Evolutionary conservation across 2,113 vertebrate species (phyloP), one percentile per base, ranked within the genome.

Genomic region (Coturnix japonica): DNA sequence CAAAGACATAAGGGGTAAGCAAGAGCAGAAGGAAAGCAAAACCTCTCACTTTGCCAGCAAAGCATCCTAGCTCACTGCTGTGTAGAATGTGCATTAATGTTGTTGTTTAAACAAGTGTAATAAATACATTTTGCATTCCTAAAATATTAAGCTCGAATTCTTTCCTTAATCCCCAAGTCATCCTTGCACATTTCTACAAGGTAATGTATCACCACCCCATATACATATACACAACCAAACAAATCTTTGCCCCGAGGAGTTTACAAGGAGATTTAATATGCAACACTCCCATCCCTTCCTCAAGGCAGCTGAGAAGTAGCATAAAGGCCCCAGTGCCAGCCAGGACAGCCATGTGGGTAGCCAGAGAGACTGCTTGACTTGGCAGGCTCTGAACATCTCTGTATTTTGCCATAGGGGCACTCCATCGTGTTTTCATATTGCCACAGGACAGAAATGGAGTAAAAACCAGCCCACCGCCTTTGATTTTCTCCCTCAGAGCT

Each of bases 111-210:
- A 91, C 5, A 85, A 85, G 20, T 2, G 3, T 56, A 66, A 65
- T n/a, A 83, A 85, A 9, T 7, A 59, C 53, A 19, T 53, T 77
- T 56, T 31, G 30, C 28, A 35, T 73, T 81, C 39, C 60, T 85
- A 49, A 73, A 94, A 89, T 28, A 25, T 23, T 53, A 84, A 85
- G 20, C 28, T 92, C 51, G 85, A 87, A 89, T 69, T 73, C 39
- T 41, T 86, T 12, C 30, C 56, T 37, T 0, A 1, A 60, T 72
- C 43, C 73, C 54, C 7, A 87, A 91, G 46, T 31, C 4, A 80
- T 54, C 54, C 46, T 12, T 21, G 71, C 46, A 33, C 5, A 31
- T 49, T 70, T 70, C 72, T 57, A 70, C 59, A 46, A 5, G 26
- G 64, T 46, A 82, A 78, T 46, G 41, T 57, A 61, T 8, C 1